These are phyloP conservation scores for Paradoxurus hermaphroditus DNA, from an alignment of 2,113 vertebrate genomes.

Conservation along the genomic window DNA sequence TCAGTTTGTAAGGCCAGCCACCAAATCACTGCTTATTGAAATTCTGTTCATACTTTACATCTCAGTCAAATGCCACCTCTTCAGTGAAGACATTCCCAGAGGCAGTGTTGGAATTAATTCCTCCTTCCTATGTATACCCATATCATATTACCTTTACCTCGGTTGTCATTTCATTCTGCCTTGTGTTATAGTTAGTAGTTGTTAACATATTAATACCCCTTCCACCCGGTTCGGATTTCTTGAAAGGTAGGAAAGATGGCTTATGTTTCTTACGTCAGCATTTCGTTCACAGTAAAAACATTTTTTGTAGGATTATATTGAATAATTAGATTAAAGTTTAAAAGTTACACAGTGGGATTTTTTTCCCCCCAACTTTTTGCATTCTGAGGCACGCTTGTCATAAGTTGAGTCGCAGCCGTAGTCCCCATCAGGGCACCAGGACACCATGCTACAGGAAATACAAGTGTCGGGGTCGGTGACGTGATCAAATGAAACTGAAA, in stretches of 20 bases:
- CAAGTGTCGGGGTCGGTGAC: neutral
- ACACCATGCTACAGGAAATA: neutral
- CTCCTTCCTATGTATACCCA: neutral
- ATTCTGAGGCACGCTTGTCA: neutral
- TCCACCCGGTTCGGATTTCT: neutral
- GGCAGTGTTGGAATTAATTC: neutral
- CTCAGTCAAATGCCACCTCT: neutral
- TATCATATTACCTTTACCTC: neutral
- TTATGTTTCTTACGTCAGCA: neutral
- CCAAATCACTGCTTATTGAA: conserved; percentile 4
- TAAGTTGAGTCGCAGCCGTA: neutral
- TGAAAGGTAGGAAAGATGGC: neutral
- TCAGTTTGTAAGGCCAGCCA: neutral
- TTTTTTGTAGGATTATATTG: neutral
- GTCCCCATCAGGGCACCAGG: neutral
- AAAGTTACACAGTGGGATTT: neutral
- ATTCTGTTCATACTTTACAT: neutral
- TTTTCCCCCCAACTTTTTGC: neutral
- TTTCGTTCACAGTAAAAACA: neutral
- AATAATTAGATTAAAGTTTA: neutral
- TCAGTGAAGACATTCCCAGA: neutral
- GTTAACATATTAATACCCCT: neutral
- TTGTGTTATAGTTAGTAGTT: neutral
- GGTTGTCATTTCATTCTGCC: neutral
- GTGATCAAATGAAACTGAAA: neutral